phyloP scores from a whole-genome alignment of 2,888 invertebrate species.

The Caenorhabditis sp. region DNA sequence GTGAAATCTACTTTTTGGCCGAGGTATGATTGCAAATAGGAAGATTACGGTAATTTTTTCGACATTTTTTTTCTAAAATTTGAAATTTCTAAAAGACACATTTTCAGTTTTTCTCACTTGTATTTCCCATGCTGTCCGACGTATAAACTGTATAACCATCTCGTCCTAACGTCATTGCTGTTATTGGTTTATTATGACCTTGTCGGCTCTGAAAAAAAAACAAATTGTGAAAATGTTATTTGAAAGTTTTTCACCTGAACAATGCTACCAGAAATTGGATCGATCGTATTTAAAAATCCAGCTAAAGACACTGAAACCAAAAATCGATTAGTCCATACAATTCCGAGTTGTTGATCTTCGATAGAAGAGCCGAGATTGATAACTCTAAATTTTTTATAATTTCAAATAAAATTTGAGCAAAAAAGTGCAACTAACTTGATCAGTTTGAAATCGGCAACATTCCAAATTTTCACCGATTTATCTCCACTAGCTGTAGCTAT shows the following conservation, averaged over 20 bases:
- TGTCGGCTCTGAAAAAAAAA: constrained; percentile 68
- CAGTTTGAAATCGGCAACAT: constrained; percentile 72
- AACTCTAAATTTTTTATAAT: constrained; percentile 74
- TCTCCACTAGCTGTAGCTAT: constrained; percentile 93
- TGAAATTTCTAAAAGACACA: too few relatives aligned
- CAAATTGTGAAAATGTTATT: neutral
- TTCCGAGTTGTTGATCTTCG: constrained; percentile 80
- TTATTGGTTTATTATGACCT: constrained; percentile 98
- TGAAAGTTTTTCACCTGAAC: neutral
- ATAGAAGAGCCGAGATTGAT: constrained; percentile 82
- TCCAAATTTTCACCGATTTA: constrained; percentile 95
- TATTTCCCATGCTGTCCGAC: constrained; percentile 89
- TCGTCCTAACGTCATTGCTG: constrained; percentile 81
- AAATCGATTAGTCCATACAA: constrained; percentile 90
- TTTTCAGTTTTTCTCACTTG: too few relatives aligned
- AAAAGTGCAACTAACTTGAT: too few relatives aligned
- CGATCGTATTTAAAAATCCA: constrained; percentile 91
- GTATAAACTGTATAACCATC: constrained; percentile 85
- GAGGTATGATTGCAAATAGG: too few relatives aligned
- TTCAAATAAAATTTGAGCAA: constrained; percentile 69
- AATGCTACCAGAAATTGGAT: constrained; percentile 84
- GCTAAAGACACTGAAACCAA: constrained; percentile 90
- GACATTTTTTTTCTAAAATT: too few relatives aligned
- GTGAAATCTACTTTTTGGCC: too few relatives aligned
- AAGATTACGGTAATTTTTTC: too few relatives aligned